Percentiles rank a stretch among this genome's conserved stretches.
phyloP scores from a whole-genome alignment of 2,888 invertebrate species.

The Chrysodeixis includens region DNA sequence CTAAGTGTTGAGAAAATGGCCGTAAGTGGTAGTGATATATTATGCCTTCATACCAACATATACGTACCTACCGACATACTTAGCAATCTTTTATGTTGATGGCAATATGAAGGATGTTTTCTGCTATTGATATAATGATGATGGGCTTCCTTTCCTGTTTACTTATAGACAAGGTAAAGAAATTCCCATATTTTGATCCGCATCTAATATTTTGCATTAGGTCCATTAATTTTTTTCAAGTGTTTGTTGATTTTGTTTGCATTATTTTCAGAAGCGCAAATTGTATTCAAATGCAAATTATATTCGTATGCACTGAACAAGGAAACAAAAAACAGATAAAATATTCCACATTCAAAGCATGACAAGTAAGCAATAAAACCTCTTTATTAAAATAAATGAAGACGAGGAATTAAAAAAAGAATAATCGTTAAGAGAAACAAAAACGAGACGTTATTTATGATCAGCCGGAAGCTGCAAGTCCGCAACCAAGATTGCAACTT shows the following conservation, averaged over 20 bases:
- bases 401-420: not conserved
- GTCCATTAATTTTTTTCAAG: too few species aligned
- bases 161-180: not conserved
- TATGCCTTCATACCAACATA: constrained; percentile 43
- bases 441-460: not conserved
- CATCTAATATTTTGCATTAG: too few species aligned
- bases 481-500: not conserved
- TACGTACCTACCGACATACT: constrained; percentile 37
- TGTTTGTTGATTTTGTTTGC: too few species aligned
- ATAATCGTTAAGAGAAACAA: not conserved
- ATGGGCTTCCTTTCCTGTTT: not conserved
- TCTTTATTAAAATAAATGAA: not conserved
- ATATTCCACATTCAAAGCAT: not conserved
- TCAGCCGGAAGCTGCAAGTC: not conserved
- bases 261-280: too few species aligned
- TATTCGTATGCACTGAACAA: not conserved
- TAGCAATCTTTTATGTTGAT: constrained; percentile 26
- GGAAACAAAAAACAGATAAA: not conserved
- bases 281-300: too few species aligned
- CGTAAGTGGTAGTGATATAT: constrained; percentile 66
- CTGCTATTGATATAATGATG: not conserved
- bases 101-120: not conserved
- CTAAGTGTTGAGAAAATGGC: constrained; percentile 66
- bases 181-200: too few species aligned
- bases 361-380: not conserved